Evolutionary conservation across 2,888 invertebrate species (phyloP).

Genomic region (Molorchus minor): DNA sequence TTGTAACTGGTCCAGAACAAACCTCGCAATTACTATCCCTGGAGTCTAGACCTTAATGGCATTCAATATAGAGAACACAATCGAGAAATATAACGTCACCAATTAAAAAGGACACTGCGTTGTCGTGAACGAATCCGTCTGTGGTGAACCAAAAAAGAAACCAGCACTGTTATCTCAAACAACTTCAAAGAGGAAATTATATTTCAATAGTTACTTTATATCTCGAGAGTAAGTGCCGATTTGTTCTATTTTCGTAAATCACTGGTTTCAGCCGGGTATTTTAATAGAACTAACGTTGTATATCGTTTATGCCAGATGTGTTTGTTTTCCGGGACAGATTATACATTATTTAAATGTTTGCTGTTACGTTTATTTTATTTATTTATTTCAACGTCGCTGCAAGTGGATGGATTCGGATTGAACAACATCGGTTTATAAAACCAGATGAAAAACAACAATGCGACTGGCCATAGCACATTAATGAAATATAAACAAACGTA

Average conservation of each 20-base stretch:
- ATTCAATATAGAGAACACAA: no score
- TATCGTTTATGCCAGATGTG: conserved; percentile 8
- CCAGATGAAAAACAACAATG: no score
- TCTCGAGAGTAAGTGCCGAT: conserved; percentile 8
- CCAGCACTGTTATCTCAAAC: conserved; percentile 5
- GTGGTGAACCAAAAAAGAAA: neutral
- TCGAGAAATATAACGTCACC: no score
- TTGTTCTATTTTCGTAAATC: conserved; percentile 14
- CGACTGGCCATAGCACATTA: no score
- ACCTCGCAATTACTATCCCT: no score
- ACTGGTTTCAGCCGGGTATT: conserved; percentile 3
- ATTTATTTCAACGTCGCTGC: neutral
- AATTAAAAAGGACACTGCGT: no score
- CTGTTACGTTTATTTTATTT: conserved; percentile 8
- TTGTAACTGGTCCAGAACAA: no score
- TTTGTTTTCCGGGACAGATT: conserved; percentile 4
- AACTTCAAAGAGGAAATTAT: conserved; percentile 12
- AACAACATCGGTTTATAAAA: neutral
- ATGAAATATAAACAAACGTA: no score
- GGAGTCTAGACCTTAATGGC: no score
- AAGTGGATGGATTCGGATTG: conserved; percentile 1
- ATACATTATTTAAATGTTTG: conserved; percentile 3
- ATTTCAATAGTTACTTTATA: conserved; percentile 13
- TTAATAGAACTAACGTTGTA: neutral
- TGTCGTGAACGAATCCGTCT: no score